These are phyloP conservation scores for Silurus asotus DNA, from an alignment of 2,113 vertebrate species.

Conservation along the genomic window DNA sequence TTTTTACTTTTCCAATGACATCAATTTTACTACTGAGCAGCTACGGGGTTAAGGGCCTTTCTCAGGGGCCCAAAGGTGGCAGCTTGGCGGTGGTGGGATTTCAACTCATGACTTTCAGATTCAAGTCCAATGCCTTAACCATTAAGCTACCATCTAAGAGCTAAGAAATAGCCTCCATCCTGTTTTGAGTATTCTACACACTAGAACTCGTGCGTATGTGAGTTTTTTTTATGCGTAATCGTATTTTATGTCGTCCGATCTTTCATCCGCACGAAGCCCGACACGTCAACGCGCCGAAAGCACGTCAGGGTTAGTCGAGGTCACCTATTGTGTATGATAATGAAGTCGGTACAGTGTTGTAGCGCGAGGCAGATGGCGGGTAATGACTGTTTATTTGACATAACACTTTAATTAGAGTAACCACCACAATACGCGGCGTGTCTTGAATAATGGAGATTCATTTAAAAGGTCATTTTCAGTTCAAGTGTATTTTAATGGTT, in stretches of 20 bases:
- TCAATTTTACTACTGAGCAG: too few species aligned
- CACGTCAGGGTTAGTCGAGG: constrained; percentile 54
- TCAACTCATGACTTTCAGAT: too few species aligned
- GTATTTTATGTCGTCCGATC: constrained; percentile 33
- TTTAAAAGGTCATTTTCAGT: constrained; percentile 54
- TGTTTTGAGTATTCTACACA: too few species aligned
- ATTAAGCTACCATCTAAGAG: too few species aligned
- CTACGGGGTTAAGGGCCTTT: too few species aligned
- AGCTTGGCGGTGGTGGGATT: too few species aligned
- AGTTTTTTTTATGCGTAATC: constrained; percentile 26
- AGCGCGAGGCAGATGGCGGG: constrained; percentile 56
- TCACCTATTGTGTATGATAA: constrained; percentile 57
- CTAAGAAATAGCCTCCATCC: too few species aligned
- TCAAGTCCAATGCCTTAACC: too few species aligned
- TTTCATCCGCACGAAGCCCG: constrained; percentile 45
- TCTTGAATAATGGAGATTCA: constrained; percentile 53
- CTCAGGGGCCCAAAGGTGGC: too few species aligned
- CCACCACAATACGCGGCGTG: constrained; percentile 37
- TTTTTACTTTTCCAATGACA: too few species aligned
- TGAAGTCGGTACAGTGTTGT: constrained; percentile 55
- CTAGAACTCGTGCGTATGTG: neutral
- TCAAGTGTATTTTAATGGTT: constrained; percentile 46
- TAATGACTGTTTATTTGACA: constrained; percentile 62
- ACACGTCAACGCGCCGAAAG: constrained; percentile 45
- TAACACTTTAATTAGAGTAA: constrained; percentile 57